These are phyloP conservation scores for Cecropterus lyciades DNA, from an alignment of 1,140 invertebrate genomes.

Conservation along the genomic window DNA sequence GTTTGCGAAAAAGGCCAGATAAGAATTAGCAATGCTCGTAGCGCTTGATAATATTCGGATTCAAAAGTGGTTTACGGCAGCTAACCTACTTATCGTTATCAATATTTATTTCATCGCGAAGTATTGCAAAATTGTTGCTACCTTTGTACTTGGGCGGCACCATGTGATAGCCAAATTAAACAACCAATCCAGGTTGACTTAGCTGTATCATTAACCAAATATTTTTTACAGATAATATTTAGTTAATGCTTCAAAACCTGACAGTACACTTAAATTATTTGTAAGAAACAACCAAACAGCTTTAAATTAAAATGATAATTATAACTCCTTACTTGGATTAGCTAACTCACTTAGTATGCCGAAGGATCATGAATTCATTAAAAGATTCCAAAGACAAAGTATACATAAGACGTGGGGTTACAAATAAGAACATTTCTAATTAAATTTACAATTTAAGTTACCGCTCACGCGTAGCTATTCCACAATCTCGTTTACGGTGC, in stretches of 20 bases:
- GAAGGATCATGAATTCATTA: background rate
- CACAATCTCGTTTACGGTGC: constrained; percentile 30
- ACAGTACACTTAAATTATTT: too few species aligned
- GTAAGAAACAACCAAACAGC: background rate
- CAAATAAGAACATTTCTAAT: constrained; percentile 25
- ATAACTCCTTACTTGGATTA: background rate
- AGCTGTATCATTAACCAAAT: constrained; percentile 2
- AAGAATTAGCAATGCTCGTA: constrained; percentile 77
- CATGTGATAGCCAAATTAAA: constrained; percentile 17
- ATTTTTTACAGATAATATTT: background rate
- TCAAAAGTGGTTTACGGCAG: constrained; percentile 67
- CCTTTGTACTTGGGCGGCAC: constrained; percentile 14
- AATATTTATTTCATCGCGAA: constrained; percentile 72
- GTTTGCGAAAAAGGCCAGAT: constrained; percentile 74
- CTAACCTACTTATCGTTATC: constrained; percentile 80
- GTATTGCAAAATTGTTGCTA: constrained; percentile 61
- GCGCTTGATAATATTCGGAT: constrained; percentile 77
- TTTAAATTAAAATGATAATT: background rate
- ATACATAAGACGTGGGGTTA: background rate
- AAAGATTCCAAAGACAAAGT: constrained; percentile 16
- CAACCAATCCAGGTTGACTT: constrained; percentile 1
- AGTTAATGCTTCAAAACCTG: background rate
- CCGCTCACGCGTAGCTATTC: constrained; percentile 21
- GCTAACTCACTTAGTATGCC: background rate
- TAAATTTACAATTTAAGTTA: constrained; percentile 21